A percentile compares a stretch with the other conserved stretches of the same genome.
These are phyloP conservation scores for Pseudochromis fuscus DNA, from an alignment of 2,797 vertebrate species.

Conservation along the genomic window DNA sequence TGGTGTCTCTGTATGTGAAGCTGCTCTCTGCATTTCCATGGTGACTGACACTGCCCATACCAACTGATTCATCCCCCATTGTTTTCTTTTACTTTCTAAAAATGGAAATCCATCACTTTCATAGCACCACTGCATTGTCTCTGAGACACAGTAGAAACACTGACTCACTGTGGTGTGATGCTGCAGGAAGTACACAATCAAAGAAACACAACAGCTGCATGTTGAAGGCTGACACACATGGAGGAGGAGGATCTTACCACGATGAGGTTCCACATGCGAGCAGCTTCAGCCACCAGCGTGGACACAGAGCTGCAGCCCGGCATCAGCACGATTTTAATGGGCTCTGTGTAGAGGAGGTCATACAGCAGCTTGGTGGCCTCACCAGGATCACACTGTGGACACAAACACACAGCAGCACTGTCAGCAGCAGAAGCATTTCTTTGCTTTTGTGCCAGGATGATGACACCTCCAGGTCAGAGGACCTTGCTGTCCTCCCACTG, in stretches of 20 bases:
- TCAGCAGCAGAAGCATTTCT: too few relatives aligned
- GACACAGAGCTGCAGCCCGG: slow-evolving; percentile 93
- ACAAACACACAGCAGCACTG: background rate
- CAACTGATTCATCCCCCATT: too few relatives aligned
- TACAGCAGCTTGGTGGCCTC: slow-evolving; percentile 92
- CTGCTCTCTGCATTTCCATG: too few relatives aligned
- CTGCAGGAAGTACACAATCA: background rate
- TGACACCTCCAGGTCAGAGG: too few relatives aligned
- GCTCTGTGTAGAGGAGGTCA: slow-evolving; percentile 91
- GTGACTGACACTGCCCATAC: too few relatives aligned
- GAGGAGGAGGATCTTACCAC: slow-evolving; percentile 77
- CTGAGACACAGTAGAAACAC: too few relatives aligned
- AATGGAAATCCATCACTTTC: too few relatives aligned
- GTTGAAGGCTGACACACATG: background rate
- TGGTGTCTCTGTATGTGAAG: too few relatives aligned
- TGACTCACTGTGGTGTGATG: background rate
- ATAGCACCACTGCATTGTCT: too few relatives aligned
- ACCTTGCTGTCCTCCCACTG: too few relatives aligned
- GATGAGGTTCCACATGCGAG: slow-evolving; percentile 93
- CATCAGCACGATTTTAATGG: slow-evolving; percentile 93
- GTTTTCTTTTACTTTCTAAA: too few relatives aligned
- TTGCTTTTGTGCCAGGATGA: too few relatives aligned
- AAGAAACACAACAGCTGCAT: background rate
- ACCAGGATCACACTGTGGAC: slow-evolving; percentile 79
- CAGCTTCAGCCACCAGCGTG: slow-evolving; percentile 91